Conservation (phyloP, 1,140 invertebrate species). For the Notospermus geniculatus region DNA sequence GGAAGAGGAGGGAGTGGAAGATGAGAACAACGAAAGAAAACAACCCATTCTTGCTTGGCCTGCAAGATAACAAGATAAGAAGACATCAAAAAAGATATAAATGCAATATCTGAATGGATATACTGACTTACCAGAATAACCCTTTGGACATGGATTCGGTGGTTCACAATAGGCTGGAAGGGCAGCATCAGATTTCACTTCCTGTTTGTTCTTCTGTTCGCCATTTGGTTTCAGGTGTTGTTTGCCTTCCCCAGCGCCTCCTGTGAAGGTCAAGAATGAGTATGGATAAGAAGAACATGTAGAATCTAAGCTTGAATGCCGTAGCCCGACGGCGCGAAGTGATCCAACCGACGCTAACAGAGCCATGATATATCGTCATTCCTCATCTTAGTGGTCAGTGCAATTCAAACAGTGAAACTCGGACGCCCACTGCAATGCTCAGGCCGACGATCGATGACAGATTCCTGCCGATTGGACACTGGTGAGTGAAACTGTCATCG, state of each 20-base stretch:
- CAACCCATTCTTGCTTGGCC: background rate
- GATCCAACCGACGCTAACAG: background rate
- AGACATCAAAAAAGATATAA: too few relatives aligned
- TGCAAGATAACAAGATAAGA: background rate
- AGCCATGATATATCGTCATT: background rate
- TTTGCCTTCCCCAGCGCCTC: conserved; percentile 74
- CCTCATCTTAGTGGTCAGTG: background rate
- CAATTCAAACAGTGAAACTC: too few relatives aligned
- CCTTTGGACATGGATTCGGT: conserved; percentile 92
- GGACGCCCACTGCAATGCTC: background rate
- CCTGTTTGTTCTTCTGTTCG: conserved; percentile 62
- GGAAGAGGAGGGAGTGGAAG: conserved; percentile 16
- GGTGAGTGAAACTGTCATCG: too few relatives aligned
- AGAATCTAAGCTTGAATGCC: conserved; percentile 6
- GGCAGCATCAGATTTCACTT: conserved; percentile 84
- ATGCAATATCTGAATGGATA: background rate
- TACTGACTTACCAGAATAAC: conserved; percentile 57
- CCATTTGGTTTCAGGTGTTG: conserved; percentile 67
- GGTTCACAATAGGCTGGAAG: conserved; percentile 98
- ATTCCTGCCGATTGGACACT: too few relatives aligned
- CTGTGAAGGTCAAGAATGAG: conserved; percentile 42
- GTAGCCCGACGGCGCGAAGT: background rate
- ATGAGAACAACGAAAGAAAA: background rate
- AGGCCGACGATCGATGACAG: too few relatives aligned
- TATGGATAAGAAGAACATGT: conserved; percentile 1